Base-by-base conservation (phyloP, 2,113 vertebrate species). In the Myotis yumanensis region DNA sequence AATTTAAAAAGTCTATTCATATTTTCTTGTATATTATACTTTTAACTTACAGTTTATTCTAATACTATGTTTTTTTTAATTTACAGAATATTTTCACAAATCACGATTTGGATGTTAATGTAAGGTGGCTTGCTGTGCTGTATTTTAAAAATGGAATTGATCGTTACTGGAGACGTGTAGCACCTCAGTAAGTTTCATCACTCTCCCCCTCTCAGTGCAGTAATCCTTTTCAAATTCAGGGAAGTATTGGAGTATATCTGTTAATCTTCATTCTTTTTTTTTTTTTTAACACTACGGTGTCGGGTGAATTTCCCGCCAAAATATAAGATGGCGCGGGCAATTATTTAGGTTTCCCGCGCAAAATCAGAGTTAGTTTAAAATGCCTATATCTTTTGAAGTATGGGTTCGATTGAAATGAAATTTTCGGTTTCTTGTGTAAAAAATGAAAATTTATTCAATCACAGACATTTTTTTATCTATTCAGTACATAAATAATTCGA, bases 111-210 rank as follows among this genome's bases (percentile, higher is more conserved):
- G 99, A 99, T 97, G 98, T 99, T 96, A 99, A 99, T 91, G 99
- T 99, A 75, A 98, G 99, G 86, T 99, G 99, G 99, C 98, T 99
- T 95, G 99, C 99, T 73, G 99, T 99, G 86, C 98, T 99, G 15
- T 99, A 99, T 98, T 99, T 99, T 92, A 99, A 99, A 98, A 99
- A 99, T 96, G 99, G 99, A 97, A 99, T 99, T 77, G 99, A 99
- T 98, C 99, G 99, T 96, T 99, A 99, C 96, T 99, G 99, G 99
- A 99, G 99, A 98, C 98, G 99, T 80, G 99, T 99, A 0, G 99
- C 99, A 64, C 99, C 99, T 35, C 99, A 99, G 99, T 99, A 98
- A 99, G 99, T 98, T 96, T 30, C 11, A 5, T 83, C 46, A 40
- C 59, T 72, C 32, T 54, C 8, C 28, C 4, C 37, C 10, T 18